Percentiles rank a stretch among this genome's conserved stretches.
These are phyloP conservation scores for Odontamblyopus rebecca DNA, from an alignment of 2,797 vertebrate species.

Conservation along the genomic window DNA sequence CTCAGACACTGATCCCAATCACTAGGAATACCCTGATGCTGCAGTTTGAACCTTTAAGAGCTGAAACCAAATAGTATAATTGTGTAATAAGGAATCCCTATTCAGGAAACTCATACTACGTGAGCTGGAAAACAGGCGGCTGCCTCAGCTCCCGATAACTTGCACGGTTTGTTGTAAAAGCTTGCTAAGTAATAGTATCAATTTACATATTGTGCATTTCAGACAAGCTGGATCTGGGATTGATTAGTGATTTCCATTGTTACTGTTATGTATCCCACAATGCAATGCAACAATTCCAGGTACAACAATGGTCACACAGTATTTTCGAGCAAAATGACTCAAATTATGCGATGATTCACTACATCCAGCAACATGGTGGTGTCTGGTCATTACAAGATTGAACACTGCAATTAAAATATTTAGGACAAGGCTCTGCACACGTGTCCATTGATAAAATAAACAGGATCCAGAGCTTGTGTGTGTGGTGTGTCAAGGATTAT, in stretches of 20 bases:
- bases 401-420: conserved; percentile 30
- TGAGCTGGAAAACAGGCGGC: conserved; percentile 67
- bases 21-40: conserved; percentile 74
- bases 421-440: conserved; percentile 11
- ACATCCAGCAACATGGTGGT: conserved; percentile 20
- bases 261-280: conserved; percentile 47
- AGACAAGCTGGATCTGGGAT: conserved; percentile 42
- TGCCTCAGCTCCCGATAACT: conserved; percentile 52
- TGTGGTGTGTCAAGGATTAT: conserved; percentile 36
- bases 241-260: conserved; percentile 33
- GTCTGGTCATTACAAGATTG: conserved; percentile 16
- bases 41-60: conserved; percentile 65
- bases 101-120: conserved; percentile 64
- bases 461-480: conserved; percentile 47
- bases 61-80: conserved; percentile 77
- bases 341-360: conserved; percentile 54
- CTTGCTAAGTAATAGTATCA: conserved; percentile 65
- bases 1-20: conserved; percentile 73
- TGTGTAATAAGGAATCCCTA: conserved; percentile 69
- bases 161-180: conserved; percentile 60
- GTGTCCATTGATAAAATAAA: conserved; percentile 35
- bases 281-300: conserved; percentile 52
- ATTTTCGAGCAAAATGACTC: conserved; percentile 48
- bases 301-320: conserved; percentile 39
- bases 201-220: conserved; percentile 60